phyloP scores from a whole-genome alignment of 2,888 invertebrate genomes.

The Dascillus cervinus region DNA sequence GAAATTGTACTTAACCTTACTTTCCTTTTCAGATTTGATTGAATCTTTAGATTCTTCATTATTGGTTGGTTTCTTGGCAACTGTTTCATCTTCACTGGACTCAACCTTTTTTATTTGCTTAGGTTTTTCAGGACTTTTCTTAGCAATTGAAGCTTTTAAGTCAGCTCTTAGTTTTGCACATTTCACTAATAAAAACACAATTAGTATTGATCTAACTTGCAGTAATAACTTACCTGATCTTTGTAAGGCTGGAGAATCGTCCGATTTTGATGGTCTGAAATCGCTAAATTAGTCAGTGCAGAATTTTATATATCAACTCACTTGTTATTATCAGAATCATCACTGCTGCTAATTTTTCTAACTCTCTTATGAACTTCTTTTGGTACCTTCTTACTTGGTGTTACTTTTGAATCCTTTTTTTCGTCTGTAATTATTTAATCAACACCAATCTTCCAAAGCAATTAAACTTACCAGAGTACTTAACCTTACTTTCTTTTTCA shows the following conservation, averaged over 20 bases:
- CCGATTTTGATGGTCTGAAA: too few relatives aligned
- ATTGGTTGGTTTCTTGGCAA: conserved; percentile 23
- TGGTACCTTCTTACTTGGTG: conserved; percentile 4
- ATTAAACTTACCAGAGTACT: too few relatives aligned
- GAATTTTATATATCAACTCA: conserved; percentile 5
- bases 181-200: too few relatives aligned
- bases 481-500: conserved; percentile 14
- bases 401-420: too few relatives aligned
- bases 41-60: conserved; percentile 40
- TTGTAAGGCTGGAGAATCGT: too few relatives aligned
- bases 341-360: conserved; percentile 7
- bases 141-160: too few relatives aligned
- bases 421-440: too few relatives aligned
- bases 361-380: conserved; percentile 17
- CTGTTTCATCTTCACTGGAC: conserved; percentile 21
- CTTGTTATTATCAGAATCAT: conserved; percentile 3
- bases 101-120: too few relatives aligned
- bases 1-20: conserved; percentile 12
- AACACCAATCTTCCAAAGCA: not conserved
- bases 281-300: not conserved
- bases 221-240: too few relatives aligned
- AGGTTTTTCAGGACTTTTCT: too few relatives aligned
- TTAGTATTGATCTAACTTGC: too few relatives aligned
- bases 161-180: too few relatives aligned
- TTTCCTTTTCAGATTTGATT: conserved; percentile 20